Evolutionary conservation across 2,113 vertebrate genomes (phyloP), one percentile per base, ranked within the genome.

Genomic region (Hemibagrus wyckioides): DNA sequence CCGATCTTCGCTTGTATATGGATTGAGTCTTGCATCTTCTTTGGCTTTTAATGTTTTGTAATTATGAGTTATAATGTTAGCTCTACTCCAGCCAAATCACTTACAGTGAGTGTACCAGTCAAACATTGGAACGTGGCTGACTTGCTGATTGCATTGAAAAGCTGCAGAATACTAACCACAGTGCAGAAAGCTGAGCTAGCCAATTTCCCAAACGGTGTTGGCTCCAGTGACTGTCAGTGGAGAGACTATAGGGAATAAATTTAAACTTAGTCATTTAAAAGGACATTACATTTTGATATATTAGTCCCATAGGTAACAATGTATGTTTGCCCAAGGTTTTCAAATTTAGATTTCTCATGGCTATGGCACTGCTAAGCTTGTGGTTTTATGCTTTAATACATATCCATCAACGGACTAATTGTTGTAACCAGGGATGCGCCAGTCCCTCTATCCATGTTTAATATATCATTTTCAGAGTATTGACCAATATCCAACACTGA

Each of bases 21-120:
- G 41, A 57, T 75, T 11, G 48, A 81, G 28, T 44, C n/a, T 79
- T 86, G 30, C 65, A 65, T 83, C 76, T 84, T 19, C 44, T 86
- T 77, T 71, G 86, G 76, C 11, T 77, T 86, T 86, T 30, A 86
- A 89, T 88, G 54, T 88, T 57, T 87, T 71, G 59, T 79, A 77
- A 82, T 79, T 82, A 82, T 80, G 77, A 79, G 85, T 88, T 80
- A 80, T 87, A 79, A 79, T 87, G 65, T 61, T 41, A 77, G 84
- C 86, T 56, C n/a, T 73, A 54, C 52, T 50, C 52, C 54, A 77
- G 33, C 71, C 85, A 85, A 85, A 83, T 87, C 85, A 80, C 75
- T 80, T 61, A 59, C 71, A 25, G 65, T 56, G 79, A 79, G 56
- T 30, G 1, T 63, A 84, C 56, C 36, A 79, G 23, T 85, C 67